phyloP scores from a whole-genome alignment of 2,888 invertebrate species.

The Vanessa cardui region DNA sequence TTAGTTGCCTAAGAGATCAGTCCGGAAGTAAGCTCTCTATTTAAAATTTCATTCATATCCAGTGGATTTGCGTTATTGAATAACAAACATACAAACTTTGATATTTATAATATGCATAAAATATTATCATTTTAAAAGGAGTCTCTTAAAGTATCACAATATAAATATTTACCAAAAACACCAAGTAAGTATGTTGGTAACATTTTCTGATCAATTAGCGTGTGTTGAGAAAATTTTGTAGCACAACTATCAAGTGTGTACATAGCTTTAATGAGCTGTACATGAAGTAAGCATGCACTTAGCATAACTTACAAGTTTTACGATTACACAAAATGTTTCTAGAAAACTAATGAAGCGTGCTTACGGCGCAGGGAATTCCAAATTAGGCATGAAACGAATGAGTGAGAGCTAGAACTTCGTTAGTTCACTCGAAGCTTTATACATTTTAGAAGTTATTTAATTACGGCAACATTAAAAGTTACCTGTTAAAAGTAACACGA shows the following conservation, averaged over 20 bases:
- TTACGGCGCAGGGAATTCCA: neutral
- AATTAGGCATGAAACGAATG: conserved; percentile 2
- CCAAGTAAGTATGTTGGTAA: neutral
- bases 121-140: too few species aligned
- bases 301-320: conserved; percentile 30
- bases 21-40: too few species aligned
- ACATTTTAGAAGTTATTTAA: too few species aligned
- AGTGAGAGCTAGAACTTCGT: neutral
- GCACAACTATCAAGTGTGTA: conserved; percentile 3
- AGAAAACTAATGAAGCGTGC: conserved; percentile 21
- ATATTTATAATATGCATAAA: too few species aligned
- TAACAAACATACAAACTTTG: too few species aligned
- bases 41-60: too few species aligned
- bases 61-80: too few species aligned
- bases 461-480: too few species aligned
- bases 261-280: conserved; percentile 13
- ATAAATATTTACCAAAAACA: neutral
- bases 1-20: too few species aligned
- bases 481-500: too few species aligned
- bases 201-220: neutral
- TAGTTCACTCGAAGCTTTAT: neutral
- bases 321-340: conserved; percentile 17
- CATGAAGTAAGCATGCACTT: conserved; percentile 26
- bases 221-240: neutral
- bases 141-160: neutral